Base-by-base conservation (phyloP, 2,113 vertebrate species). In the Mesitornis unicolor region DNA sequence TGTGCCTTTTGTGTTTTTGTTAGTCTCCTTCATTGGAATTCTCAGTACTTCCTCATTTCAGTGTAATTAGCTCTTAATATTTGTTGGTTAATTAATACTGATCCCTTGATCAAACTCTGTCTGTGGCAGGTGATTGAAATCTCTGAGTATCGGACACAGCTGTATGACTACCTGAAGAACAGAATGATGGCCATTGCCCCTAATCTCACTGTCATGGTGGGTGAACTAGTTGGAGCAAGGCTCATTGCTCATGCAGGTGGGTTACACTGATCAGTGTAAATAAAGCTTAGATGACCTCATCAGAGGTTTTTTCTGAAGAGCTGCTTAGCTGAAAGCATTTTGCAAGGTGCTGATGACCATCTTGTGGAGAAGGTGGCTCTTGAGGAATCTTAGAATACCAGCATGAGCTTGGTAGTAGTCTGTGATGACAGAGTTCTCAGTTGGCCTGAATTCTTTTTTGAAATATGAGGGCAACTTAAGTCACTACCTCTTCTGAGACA, bases 111-210 rank as follows among this genome's bases (percentile, higher is more conserved):
- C 60, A 53, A 45, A 42, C 19, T 90, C 78, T 95, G 3, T 89
- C 40, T 96, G 21, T 79, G 75, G 33, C 86, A 99, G 99, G 99
- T 99, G 74, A 99, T 99, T 59, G 99, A 99, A 93, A 99, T 99
- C 76, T 98, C 99, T 0, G 99, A 99, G 33, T 99, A 99, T 89
- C 99, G 99, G 71, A 95, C 99, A 4, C 99, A 99, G 96, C 98
- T 99, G 12, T 99, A 99, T 8, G 99, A 99, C 91, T 99, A 99
- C 95, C 98, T 99, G 73, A 99, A 99, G 97, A 99, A 99, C 97
- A 98, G 99, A 50, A 99, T 99, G 99, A 99, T 98, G 99, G 99
- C 99, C 13, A 99, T 99, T 54, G 99, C 99, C 26, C 99, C 99
- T 43, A 99, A 99, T 89, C 98, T 99, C 69, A 99, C 99, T 0